Conservation (phyloP, 2,888 invertebrate species). For the Alcis repandata region DNA sequence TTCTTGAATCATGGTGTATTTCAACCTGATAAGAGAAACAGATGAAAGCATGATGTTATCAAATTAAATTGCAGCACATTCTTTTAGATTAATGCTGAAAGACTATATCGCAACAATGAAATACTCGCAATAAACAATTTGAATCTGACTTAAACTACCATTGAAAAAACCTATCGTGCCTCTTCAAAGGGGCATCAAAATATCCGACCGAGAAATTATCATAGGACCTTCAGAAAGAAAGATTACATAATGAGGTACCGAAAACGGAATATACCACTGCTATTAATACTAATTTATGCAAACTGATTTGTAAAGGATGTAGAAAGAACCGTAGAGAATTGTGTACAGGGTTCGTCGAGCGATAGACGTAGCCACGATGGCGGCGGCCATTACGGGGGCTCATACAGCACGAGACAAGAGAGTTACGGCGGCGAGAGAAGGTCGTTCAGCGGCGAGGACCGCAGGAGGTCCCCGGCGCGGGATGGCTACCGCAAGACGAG, state of each 20-base stretch:
- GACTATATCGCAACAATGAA: conserved; percentile 18
- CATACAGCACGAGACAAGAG: conserved; percentile 86
- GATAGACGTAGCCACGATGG: conserved; percentile 87
- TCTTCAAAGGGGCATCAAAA: conserved; percentile 16
- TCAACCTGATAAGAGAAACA: conserved; percentile 20
- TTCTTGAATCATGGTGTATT: conserved; percentile 12
- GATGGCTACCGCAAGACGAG: conserved; percentile 81
- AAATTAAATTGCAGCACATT: conserved; percentile 17
- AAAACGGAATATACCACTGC: conserved; percentile 26
- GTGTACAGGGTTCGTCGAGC: conserved; percentile 85
- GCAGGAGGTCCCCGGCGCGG: conserved; percentile 84
- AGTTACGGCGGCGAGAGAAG: conserved; percentile 82
- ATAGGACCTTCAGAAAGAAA: conserved; percentile 22
- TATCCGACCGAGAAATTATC: conserved; percentile 15
- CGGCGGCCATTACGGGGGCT: conserved; percentile 85
- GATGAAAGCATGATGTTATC: conserved; percentile 22
- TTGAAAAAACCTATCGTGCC: conserved; percentile 12
- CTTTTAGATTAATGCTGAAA: conserved; percentile 17
- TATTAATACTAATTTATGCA: conserved; percentile 37
- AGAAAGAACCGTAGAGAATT: conserved; percentile 79
- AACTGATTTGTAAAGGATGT: conserved; percentile 58
- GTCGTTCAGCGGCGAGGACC: conserved; percentile 83
- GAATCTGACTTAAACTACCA: conserved; percentile 1
- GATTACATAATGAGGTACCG: conserved; percentile 16
- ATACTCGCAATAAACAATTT: conserved; percentile 7